Evolutionary conservation across 2,888 invertebrate species (phyloP).

Genomic region (Troilus luridus): DNA sequence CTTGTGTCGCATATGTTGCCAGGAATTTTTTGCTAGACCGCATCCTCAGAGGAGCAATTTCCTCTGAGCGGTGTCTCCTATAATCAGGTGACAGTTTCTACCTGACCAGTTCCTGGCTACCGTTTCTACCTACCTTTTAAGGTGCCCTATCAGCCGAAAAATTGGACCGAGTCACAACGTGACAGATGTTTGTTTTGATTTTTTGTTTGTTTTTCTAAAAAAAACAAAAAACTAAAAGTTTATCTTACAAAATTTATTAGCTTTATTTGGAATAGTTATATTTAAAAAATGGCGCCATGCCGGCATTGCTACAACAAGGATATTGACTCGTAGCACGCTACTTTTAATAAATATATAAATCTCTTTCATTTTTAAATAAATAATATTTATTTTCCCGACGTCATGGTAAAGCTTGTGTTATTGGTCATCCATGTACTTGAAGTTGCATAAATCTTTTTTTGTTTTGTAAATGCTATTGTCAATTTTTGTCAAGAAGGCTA

Average conservation of each 20-base stretch:
- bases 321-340: too few relatives aligned
- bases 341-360: too few relatives aligned
- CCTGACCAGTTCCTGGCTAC: neutral
- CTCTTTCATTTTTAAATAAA: too few relatives aligned
- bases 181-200: constrained; percentile 34
- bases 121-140: neutral
- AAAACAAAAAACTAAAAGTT: neutral
- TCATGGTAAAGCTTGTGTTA: too few relatives aligned
- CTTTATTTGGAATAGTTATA: too few relatives aligned
- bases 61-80: constrained; percentile 32
- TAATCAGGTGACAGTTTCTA: constrained; percentile 29
- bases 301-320: too few relatives aligned
- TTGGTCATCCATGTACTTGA: too few relatives aligned
- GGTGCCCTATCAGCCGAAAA: neutral
- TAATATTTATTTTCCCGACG: too few relatives aligned
- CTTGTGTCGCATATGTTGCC: neutral
- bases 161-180: neutral
- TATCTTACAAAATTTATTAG: neutral
- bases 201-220: neutral
- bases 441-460: too few relatives aligned
- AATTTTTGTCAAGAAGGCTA: too few relatives aligned
- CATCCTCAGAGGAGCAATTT: neutral
- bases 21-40: constrained; percentile 22
- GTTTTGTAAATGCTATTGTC: too few relatives aligned
- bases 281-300: too few relatives aligned